phyloP scores from a whole-genome alignment of 1,140 invertebrate species.

The Heterodera carotae region DNA sequence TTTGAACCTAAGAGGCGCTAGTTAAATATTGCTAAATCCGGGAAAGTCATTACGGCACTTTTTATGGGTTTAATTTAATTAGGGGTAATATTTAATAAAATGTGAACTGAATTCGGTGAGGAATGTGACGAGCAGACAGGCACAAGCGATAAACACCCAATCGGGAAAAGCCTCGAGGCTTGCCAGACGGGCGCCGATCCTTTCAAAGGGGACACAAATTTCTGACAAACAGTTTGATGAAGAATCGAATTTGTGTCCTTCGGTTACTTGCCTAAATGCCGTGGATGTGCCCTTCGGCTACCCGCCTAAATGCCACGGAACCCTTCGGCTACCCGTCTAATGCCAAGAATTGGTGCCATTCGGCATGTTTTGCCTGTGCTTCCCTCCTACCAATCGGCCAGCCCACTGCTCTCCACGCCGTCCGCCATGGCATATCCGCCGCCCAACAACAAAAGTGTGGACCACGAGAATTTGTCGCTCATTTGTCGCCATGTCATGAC shows the following conservation, averaged over 20 bases:
- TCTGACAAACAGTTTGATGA: too few species aligned
- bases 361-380: too few species aligned
- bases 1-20: constrained; percentile 35
- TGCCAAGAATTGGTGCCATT: too few species aligned
- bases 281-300: too few species aligned
- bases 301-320: too few species aligned
- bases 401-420: constrained; percentile 49
- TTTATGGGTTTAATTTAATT: too few species aligned
- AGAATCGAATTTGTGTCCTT: background rate
- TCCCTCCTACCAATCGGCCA: constrained; percentile 30
- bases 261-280: too few species aligned
- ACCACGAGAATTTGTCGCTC: constrained; percentile 57
- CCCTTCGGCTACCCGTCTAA: too few species aligned
- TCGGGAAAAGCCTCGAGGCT: constrained; percentile 36
- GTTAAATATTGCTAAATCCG: too few species aligned
- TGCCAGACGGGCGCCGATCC: constrained; percentile 26
- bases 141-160: constrained; percentile 43
- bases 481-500: constrained; percentile 57
- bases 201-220: background rate
- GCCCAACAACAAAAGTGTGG: constrained; percentile 50
- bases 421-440: constrained; percentile 58
- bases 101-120: constrained; percentile 54
- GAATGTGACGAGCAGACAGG: constrained; percentile 34
- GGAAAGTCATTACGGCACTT: too few species aligned
- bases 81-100: too few species aligned